A percentile compares a stretch with the other conserved stretches of the same genome.
Conservation (phyloP, 2,113 vertebrate species). For the Mesitornis unicolor region DNA sequence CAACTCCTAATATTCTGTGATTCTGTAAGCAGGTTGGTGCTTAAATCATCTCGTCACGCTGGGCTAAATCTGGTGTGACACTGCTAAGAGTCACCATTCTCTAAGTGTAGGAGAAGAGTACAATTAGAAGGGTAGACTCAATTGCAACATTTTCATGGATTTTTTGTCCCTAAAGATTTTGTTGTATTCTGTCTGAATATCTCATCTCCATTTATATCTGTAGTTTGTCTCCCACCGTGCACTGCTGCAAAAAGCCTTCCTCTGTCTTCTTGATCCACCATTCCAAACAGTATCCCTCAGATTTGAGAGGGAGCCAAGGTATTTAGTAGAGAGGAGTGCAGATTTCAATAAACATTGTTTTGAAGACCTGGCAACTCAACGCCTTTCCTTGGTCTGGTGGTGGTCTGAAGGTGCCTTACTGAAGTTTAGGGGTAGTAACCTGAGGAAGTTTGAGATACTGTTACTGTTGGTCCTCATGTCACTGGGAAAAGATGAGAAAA, state of each 20-base stretch:
- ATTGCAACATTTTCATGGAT: not conserved
- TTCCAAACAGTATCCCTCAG: not conserved
- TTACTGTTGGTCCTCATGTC: not conserved
- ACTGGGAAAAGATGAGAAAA: not conserved
- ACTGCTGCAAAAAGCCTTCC: not conserved
- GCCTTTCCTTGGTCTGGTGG: not conserved
- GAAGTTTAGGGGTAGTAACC: not conserved
- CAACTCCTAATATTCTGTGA: too few species aligned
- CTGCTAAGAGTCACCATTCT: not conserved
- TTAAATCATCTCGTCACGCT: not conserved
- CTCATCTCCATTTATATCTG: not conserved
- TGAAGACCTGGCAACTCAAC: not conserved
- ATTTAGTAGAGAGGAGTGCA: not conserved
- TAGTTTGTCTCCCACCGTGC: not conserved
- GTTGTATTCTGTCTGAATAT: not conserved
- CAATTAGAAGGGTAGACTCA: not conserved
- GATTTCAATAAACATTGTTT: not conserved
- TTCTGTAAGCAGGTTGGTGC: not conserved
- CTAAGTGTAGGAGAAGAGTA: not conserved
- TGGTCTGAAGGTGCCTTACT: not conserved
- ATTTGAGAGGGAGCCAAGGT: not conserved
- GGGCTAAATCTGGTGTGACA: not conserved
- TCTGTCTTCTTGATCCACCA: not conserved
- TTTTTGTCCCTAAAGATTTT: not conserved
- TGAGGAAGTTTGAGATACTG: not conserved